Evolutionary conservation across 2,888 invertebrate species (phyloP), one percentile per base, ranked within the genome.

Genomic region (Troglohyphantes excavatus): DNA sequence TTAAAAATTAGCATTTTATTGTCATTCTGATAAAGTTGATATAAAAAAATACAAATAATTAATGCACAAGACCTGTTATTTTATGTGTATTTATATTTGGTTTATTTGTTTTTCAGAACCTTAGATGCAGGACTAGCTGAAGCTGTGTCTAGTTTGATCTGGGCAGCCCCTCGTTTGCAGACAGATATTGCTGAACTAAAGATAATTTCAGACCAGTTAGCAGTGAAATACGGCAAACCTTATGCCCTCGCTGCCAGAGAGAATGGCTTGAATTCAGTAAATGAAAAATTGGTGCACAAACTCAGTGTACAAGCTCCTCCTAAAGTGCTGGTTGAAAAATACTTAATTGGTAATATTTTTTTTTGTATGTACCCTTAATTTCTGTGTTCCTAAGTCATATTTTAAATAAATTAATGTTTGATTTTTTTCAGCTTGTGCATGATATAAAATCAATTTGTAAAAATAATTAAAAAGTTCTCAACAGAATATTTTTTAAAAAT

Each of bases 81-180:
- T n/a, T n/a, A n/a, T n/a, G n/a, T n/a, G n/a, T n/a, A n/a, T n/a
- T n/a, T n/a, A n/a, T n/a, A n/a, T n/a, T n/a, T n/a, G n/a, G n/a
- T n/a, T n/a, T 53, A 53, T 53, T n/a, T 53, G 9, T 67, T 63
- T 19, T 21, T 13, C 91, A 96, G 96, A 93, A 95, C 95, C 79
- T 92, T 99, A 13, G 99, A 99, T 93, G 98, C 98, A 92, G 99
- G 99, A 0, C 95, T 99, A 17, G 96, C 98, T 2, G 99, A 99
- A 94, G 96, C 99, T 0, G 97, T 99, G 89, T 97, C 98, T 0
- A 98, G 97, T 92, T 94, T 99, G n/a, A 95, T 99, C 91, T 99
- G 99, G 99, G 98, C 97, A 0, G 97, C 99, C 13, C 99, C 99
- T 0, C 95, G 99, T 72, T 95, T 99, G 93, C 94, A 94, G 82